Conservation (phyloP, 1,140 invertebrate genomes). For the Aethina tumida region DNA sequence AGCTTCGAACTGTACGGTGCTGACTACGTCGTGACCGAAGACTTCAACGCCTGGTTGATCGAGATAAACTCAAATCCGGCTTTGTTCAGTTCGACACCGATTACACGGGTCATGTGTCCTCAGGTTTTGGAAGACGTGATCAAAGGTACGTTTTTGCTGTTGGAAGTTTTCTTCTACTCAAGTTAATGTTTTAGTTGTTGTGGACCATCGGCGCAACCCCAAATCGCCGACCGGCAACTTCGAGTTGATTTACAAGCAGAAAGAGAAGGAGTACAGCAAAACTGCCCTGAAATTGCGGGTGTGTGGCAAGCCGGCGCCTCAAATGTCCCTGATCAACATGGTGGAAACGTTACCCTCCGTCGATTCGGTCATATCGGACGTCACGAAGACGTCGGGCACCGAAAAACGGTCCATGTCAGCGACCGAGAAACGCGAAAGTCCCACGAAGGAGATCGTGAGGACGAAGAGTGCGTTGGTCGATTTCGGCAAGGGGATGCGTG, state of each 20-base stretch:
- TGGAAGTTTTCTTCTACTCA: background rate
- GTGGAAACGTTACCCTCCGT: too few species aligned
- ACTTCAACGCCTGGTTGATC: constrained; percentile 81
- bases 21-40: constrained; percentile 82
- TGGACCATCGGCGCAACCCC: constrained; percentile 42
- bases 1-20: constrained; percentile 87
- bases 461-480: too few species aligned
- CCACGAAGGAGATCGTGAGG: too few species aligned
- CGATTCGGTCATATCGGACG: too few species aligned
- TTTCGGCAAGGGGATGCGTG: too few species aligned
- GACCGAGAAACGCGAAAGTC: too few species aligned
- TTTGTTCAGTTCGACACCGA: constrained; percentile 68
- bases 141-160: constrained; percentile 53
- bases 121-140: constrained; percentile 75
- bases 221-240: constrained; percentile 45
- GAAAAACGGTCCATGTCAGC: too few species aligned
- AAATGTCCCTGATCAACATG: too few species aligned
- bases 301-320: too few species aligned
- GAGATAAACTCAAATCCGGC: constrained; percentile 90
- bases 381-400: too few species aligned
- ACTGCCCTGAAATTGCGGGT: too few species aligned
- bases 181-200: constrained; percentile 40
- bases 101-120: constrained; percentile 74
- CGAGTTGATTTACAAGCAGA: constrained; percentile 35
- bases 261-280: too few species aligned